Percentiles rank a stretch among this genome's conserved stretches.
These are phyloP conservation scores for Ursus arctos DNA, from an alignment of 2,113 vertebrate species.

Conservation along the genomic window DNA sequence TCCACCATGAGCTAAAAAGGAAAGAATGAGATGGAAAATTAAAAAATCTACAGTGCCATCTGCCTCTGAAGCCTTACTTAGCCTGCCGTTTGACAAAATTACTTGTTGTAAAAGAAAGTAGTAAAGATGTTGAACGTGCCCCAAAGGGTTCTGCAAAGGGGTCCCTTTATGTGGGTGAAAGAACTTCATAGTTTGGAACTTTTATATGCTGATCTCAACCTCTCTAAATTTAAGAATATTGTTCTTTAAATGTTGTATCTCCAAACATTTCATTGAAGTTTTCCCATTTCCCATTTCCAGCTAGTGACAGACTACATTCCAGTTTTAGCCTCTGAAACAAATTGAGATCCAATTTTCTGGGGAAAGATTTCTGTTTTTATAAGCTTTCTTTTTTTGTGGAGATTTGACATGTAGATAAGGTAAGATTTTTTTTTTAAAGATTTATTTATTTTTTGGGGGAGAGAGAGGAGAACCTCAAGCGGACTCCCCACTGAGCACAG, in stretches of 20 bases:
- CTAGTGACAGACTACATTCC: constrained; percentile 23
- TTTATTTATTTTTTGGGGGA: background rate
- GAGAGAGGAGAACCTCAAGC: background rate
- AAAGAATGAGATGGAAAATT: constrained; percentile 15
- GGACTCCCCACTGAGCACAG: background rate
- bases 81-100: background rate
- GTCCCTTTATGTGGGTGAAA: background rate
- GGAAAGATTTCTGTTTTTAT: constrained; percentile 28
- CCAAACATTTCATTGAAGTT: constrained; percentile 15
- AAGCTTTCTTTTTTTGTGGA: constrained; percentile 46
- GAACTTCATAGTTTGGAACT: constrained; percentile 22
- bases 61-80: background rate
- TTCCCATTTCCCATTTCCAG: constrained; percentile 14
- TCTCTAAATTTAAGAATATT: background rate
- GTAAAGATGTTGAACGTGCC: background rate
- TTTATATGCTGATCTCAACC: constrained; percentile 17
- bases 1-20: background rate
- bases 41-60: background rate
- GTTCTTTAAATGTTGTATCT: constrained; percentile 23
- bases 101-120: constrained; percentile 38
- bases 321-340: constrained; percentile 34
- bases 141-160: constrained; percentile 23
- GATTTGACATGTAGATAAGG: background rate
- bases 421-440: background rate
- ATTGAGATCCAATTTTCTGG: background rate